Evolutionary conservation across 2,888 invertebrate genomes (phyloP), one percentile per base, ranked within the genome.

Genomic region (Tiliacea citrago): DNA sequence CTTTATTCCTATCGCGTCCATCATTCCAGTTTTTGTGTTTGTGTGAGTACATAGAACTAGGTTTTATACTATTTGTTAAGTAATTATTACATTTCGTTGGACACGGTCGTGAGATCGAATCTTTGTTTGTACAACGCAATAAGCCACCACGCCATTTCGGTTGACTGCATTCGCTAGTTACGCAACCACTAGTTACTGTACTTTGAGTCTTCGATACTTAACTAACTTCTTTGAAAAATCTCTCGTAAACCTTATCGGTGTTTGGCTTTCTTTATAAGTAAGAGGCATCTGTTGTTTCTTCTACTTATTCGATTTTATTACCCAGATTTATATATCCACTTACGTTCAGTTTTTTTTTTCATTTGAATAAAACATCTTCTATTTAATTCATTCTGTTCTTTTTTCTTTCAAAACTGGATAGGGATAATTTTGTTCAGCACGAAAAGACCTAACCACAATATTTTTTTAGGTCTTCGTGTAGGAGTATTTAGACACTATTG

Each of bases 31-130:
- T 67, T 62, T 29, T n/a, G 10, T 49, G 29, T 29, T 29, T 29
- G 29, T 29, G 3, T 29, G 29, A 49, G 6, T 7, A 66, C 7
- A n/a, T 35, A 63, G 7, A 24, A 16, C 39, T 62, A 53, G 49
- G 16, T 65, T 42, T 39, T 42, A 47, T 73, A 55, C 24, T 61
- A 68, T 73, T 72, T 68, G 58, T 62, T 72, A 29, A 75, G 61
- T 77, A 86, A 88, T 88, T 88, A 89, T 88, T 86, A 84, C 83
- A 74, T 87, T 90, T 84, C 72, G 77, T 84, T 88, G 82, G 88
- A 82, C 79, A 85, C 86, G 86, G 88, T 89, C 88, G 86, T 88
- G 88, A 88, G 91, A 90, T 89, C 88, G n/a, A 86, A 89, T 90
- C 88, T 89, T 85, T 88, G 88, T 88, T 90, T 89, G 84, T 86